Conservation (phyloP, 2,888 invertebrate genomes). For the Lasius fuliginosus region DNA sequence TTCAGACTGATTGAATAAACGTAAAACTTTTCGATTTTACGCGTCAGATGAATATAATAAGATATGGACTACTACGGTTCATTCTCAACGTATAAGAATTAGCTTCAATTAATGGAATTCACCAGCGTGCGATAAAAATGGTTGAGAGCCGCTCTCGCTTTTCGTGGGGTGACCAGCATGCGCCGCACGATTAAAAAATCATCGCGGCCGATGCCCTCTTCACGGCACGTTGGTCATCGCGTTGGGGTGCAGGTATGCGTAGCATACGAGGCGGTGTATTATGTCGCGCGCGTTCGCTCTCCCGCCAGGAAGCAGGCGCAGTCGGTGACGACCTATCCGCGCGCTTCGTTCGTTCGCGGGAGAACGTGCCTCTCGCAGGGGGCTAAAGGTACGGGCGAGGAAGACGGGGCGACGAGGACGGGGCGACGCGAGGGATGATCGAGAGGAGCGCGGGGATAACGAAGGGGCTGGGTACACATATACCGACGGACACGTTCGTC, state of each 20-base stretch:
- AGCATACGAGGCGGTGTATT: constrained; percentile 64
- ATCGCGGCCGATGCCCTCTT: constrained; percentile 76
- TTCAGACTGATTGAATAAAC: background rate
- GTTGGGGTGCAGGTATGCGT: constrained; percentile 74
- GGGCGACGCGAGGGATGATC: constrained; percentile 43
- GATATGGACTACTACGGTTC: background rate
- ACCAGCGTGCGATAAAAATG: constrained; percentile 24
- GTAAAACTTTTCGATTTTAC: background rate
- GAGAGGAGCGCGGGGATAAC: constrained; percentile 23
- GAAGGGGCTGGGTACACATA: constrained; percentile 7
- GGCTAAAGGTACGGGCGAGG: background rate
- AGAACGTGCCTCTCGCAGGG: constrained; percentile 59
- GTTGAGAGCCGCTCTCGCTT: constrained; percentile 67
- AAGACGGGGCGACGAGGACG: constrained; percentile 3
- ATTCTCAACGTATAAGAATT: constrained; percentile 7
- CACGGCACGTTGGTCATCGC: constrained; percentile 74
- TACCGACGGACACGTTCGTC: constrained; percentile 71
- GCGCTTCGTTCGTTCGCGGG: constrained; percentile 65
- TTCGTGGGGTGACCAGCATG: constrained; percentile 71
- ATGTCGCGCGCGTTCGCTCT: constrained; percentile 70
- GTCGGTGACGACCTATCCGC: constrained; percentile 70
- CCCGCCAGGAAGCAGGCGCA: constrained; percentile 77
- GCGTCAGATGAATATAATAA: background rate
- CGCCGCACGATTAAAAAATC: constrained; percentile 77
- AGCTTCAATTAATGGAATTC: background rate